These are phyloP conservation scores for Drosophila falleni DNA, from an alignment of 2,888 invertebrate genomes.

Conservation along the genomic window DNA sequence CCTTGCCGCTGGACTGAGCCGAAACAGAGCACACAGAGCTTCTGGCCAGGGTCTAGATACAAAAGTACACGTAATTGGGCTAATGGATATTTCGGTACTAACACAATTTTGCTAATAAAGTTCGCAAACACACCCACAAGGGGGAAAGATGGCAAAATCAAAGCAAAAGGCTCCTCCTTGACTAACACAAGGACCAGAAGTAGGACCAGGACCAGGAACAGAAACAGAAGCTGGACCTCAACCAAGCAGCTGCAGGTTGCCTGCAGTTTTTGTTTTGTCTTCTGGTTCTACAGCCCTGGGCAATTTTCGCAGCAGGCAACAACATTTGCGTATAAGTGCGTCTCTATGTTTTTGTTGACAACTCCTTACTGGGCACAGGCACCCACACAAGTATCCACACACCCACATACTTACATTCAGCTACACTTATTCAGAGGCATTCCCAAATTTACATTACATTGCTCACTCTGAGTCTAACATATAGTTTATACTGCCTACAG, in stretches of 20 bases:
- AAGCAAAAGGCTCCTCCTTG: slow-evolving; percentile 27
- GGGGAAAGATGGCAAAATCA: slow-evolving; percentile 32
- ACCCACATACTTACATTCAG: slow-evolving; percentile 24
- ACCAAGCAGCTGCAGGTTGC: slow-evolving; percentile 56
- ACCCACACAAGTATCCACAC: slow-evolving; percentile 30
- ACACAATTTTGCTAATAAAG: slow-evolving; percentile 81
- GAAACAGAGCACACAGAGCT: slow-evolving; percentile 1
- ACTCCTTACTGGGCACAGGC: slow-evolving; percentile 66
- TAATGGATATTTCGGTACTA: slow-evolving; percentile 81
- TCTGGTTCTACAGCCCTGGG: slow-evolving; percentile 33
- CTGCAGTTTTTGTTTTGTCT: slow-evolving; percentile 67
- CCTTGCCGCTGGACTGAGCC: neutral
- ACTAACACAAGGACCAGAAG: neutral
- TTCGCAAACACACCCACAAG: slow-evolving; percentile 66
- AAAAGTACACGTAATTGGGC: slow-evolving; percentile 81
- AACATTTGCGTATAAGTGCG: slow-evolving; percentile 70
- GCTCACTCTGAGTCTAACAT: slow-evolving; percentile 41
- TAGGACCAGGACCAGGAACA: neutral
- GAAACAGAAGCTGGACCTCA: slow-evolving; percentile 16
- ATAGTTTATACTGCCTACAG: slow-evolving; percentile 44
- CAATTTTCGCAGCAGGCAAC: slow-evolving; percentile 38
- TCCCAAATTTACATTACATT: slow-evolving; percentile 54
- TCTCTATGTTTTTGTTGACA: slow-evolving; percentile 79
- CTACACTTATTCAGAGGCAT: slow-evolving; percentile 20
- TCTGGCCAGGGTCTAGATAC: slow-evolving; percentile 50